Evolutionary conservation across 2,797 vertebrate species (phyloP).

Genomic region (Hydrolagus colliei): DNA sequence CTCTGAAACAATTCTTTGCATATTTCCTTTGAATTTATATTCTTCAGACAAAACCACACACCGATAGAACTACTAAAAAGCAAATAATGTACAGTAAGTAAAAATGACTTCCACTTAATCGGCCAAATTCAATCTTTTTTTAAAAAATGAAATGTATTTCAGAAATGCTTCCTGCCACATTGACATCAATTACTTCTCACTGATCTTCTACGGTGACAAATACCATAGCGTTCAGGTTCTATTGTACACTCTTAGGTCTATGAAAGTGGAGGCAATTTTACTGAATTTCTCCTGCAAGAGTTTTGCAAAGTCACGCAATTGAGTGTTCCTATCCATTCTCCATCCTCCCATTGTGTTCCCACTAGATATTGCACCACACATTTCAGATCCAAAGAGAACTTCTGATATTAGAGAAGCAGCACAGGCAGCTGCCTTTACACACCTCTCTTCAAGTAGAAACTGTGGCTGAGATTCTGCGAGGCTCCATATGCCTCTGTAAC

Average conservation of each 20-base stretch:
- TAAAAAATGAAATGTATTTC: constrained; percentile 1
- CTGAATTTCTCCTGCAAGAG: background rate
- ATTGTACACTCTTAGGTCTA: constrained; percentile 1
- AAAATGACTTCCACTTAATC: constrained; percentile 5
- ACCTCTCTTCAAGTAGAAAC: constrained; percentile 2
- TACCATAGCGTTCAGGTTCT: background rate
- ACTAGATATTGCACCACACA: background rate
- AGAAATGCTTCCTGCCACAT: constrained; percentile 4
- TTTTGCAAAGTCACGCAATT: background rate
- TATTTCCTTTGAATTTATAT: constrained; percentile 26
- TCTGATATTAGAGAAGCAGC: background rate
- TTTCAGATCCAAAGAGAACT: background rate
- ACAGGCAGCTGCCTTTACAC: background rate
- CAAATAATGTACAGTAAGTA: constrained; percentile 24
- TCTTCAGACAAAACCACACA: constrained; percentile 22
- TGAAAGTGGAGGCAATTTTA: background rate
- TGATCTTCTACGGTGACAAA: constrained; percentile 12
- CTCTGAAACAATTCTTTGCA: constrained; percentile 26
- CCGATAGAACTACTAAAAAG: constrained; percentile 11
- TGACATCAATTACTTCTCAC: constrained; percentile 6
- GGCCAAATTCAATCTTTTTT: constrained; percentile 14
- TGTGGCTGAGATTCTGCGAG: background rate
- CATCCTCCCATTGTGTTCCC: background rate
- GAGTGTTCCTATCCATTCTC: background rate
- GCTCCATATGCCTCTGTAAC: background rate